phyloP scores from a whole-genome alignment of 2,888 invertebrate species.

The Apodemia mormo region DNA sequence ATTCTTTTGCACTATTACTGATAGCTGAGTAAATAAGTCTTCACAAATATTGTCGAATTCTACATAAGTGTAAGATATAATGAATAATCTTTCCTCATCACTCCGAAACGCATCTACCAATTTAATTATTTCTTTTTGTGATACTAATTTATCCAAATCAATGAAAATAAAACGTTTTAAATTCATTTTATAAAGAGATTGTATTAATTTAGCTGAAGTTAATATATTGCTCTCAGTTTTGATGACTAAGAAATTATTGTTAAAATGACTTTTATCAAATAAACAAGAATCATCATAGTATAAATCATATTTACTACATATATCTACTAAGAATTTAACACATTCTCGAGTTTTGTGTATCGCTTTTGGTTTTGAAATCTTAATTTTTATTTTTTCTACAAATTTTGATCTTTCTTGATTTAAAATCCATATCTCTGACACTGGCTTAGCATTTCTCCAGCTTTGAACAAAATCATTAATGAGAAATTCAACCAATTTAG shows the following conservation, averaged over 20 bases:
- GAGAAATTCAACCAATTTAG: slow-evolving; percentile 2
- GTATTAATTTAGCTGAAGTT: not conserved
- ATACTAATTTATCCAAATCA: slow-evolving; percentile 3
- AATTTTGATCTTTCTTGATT: slow-evolving; percentile 1
- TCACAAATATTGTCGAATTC: not conserved
- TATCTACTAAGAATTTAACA: not conserved
- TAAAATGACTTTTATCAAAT: not conserved
- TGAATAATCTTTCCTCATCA: not conserved
- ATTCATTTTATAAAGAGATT: slow-evolving; percentile 5
- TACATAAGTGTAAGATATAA: not conserved
- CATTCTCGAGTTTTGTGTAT: slow-evolving; percentile 8
- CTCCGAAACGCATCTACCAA: slow-evolving; percentile 2
- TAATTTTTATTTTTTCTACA: not conserved
- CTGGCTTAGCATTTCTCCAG: not conserved
- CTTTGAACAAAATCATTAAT: slow-evolving; percentile 6
- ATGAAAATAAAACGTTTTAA: not conserved
- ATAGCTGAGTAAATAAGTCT: not conserved
- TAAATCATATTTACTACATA: not conserved
- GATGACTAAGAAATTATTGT: not conserved
- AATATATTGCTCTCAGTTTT: not conserved
- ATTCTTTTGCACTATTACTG: not conserved
- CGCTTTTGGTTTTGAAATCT: not conserved
- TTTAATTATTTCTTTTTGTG: slow-evolving; percentile 11
- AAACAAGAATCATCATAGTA: not conserved
- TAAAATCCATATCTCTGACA: not conserved